Conservation (phyloP, 2,113 vertebrate species). For the Camelus bactrianus region DNA sequence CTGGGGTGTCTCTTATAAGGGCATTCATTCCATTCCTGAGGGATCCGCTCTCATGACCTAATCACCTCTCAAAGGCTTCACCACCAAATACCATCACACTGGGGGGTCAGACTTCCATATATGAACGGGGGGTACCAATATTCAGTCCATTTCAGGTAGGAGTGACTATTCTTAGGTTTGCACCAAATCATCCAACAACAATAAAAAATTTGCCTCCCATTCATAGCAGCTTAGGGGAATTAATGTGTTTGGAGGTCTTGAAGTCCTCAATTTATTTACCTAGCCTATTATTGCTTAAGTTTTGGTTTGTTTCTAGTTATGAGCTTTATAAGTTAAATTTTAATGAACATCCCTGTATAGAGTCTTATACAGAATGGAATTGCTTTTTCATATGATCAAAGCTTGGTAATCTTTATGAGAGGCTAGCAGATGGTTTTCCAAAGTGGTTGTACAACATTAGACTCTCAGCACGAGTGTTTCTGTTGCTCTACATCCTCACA, state of each 20-base stretch:
- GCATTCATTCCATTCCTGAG: not conserved
- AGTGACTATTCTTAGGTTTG: not conserved
- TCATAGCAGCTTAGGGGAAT: not conserved
- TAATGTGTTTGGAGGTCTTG: not conserved
- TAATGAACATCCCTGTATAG: not conserved
- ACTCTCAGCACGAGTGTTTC: not conserved
- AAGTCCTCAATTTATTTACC: not conserved
- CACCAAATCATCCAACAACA: not conserved
- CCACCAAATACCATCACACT: not conserved
- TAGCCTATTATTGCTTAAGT: not conserved
- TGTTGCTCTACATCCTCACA: not conserved
- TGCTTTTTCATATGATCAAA: not conserved
- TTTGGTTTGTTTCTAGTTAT: not conserved
- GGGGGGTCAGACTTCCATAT: not conserved
- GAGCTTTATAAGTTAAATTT: not conserved
- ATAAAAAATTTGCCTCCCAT: not conserved
- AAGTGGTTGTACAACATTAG: not conserved
- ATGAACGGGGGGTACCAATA: not conserved
- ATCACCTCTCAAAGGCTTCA: not conserved
- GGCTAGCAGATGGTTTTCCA: not conserved
- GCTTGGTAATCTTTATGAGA: not conserved
- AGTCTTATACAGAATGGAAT: not conserved
- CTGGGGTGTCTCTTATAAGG: not conserved
- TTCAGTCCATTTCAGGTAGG: not conserved
- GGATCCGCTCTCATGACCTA: not conserved